Conservation (phyloP, 2,888 invertebrate species). For the Drosophila conformis region DNA sequence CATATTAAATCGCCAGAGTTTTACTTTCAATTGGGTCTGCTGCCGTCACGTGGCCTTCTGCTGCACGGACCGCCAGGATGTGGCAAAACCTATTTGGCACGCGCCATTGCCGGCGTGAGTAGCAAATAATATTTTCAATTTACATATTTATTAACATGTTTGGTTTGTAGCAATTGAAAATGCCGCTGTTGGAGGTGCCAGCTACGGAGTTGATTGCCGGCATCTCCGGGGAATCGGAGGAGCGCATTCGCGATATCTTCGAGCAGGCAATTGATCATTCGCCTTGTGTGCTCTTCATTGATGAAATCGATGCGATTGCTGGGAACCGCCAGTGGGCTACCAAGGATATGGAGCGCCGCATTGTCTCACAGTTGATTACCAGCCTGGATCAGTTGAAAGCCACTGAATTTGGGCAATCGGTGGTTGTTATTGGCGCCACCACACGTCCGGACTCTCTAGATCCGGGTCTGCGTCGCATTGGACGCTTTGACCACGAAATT, state of each 20-base stretch:
- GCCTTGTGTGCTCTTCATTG: slow-evolving; percentile 96
- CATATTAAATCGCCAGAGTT: slow-evolving; percentile 96
- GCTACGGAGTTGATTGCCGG: slow-evolving; percentile 97
- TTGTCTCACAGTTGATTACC: slow-evolving; percentile 95
- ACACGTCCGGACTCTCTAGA: slow-evolving; percentile 97
- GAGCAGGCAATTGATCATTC: slow-evolving; percentile 92
- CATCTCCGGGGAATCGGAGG: slow-evolving; percentile 98
- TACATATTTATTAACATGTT: neutral
- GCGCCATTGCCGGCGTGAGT: slow-evolving; percentile 92
- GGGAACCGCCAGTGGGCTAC: slow-evolving; percentile 95
- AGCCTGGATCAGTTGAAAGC: slow-evolving; percentile 91
- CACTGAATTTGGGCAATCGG: slow-evolving; percentile 82
- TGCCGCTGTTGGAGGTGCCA: slow-evolving; percentile 94
- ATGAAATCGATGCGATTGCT: slow-evolving; percentile 98
- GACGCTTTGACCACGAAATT: slow-evolving; percentile 97
- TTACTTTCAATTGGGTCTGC: slow-evolving; percentile 93
- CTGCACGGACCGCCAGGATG: slow-evolving; percentile 98
- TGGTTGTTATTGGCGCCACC: slow-evolving; percentile 96
- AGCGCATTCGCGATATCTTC: slow-evolving; percentile 95
- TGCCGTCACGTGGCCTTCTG: slow-evolving; percentile 95
- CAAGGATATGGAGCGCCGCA: slow-evolving; percentile 97
- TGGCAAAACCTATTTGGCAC: slow-evolving; percentile 93
- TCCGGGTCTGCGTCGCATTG: slow-evolving; percentile 95
- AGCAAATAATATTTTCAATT: neutral
- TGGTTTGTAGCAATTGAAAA: slow-evolving; percentile 89